Base-by-base conservation (phyloP, 2,888 invertebrate genomes). In the Dasysyrphus albostriatus region DNA sequence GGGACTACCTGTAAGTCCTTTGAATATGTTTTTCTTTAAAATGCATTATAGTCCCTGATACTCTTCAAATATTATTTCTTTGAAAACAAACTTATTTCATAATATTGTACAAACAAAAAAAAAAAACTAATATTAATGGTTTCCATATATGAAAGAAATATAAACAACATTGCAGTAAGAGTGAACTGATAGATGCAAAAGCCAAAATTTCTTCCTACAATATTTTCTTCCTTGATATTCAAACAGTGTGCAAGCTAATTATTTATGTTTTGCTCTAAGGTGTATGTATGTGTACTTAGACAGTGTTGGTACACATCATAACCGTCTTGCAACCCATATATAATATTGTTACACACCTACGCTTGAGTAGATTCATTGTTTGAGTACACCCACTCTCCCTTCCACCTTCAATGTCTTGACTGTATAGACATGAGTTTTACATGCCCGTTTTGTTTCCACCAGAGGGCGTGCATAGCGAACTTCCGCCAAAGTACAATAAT, bases 401-500 rank as follows among this genome's bases (percentile, higher is more conserved):
- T 12, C 19, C 49, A 7, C 7, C 14, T 14, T n/a, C n/a, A n/a
- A 2, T n/a, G 2, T 56, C 29, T 29, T 6, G 5, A 29, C 14
- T 29, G 12, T 14, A 47, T 9, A 29, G 14, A 32, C 37, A 39
- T 24, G 37, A 42, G 12, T 61, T 5, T 24, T 42, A 1, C 14
- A 19, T 9, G 16, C 32, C 4, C 7, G 16, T 59, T 14, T 37
- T 59, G 12, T n/a, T 47, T 2, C 47, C 32, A 58, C 16, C 16
- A 29, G 34, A 14, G 39, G 73, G 61, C 49, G 16, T 37, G 24
- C 12, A n/a, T n/a, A 39, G 34, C 49, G 29, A 69, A 54, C 37
- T 78, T 65, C 79, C 32, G 39, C 47, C 54, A 61, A 39, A 80
- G 63, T 54, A 19, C 58, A 81, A 63, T 59, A 73, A 74, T 74